Base-by-base conservation (phyloP, 2,888 invertebrate species). In the Trissoscelio sp. region DNA sequence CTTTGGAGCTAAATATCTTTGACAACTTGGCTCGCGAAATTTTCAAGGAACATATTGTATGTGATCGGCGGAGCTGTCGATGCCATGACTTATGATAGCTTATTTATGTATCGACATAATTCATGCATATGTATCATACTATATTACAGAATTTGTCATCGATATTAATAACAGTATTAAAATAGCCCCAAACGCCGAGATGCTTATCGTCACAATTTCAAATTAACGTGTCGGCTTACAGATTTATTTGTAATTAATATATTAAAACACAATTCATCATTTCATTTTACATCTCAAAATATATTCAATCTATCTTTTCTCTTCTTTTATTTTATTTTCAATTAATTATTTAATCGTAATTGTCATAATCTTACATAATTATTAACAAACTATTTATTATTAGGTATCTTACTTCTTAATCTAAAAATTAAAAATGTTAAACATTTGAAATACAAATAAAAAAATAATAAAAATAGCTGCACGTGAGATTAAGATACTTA, bases 31-130 rank as follows among this genome's bases (percentile, higher is more conserved):
- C 75, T 75, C 58, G 75, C 75, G 22, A 75, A 81, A 81, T 75
- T 75, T 66, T 66, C 70, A 66, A 69, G 75, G 24, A 75, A 75
- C 75, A 66, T 66, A 64, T 75, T 81, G 64, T 66, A 62, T 64
- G 37, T 72, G 75, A 75, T 75, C 70, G 64, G 20, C 55, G 46
- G 46, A 66, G 67, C 72, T 72, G 81, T 81, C 74, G 81, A 77
- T 81, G 70, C 64, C 60, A 28, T 81, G 77, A 81, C 69, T 81
- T 81, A 81, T 58, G 75, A 72, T 72, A 57, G 81, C 67, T 81
- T 81, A 81, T 81, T 75, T 77, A 81, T 81, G 72, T 81, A 75
- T 67, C 81, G 81, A 67, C 77, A 81, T 81, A 77, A 81, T 72
- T 81, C 81, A 81, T 73, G 72, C 73, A 62, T 67, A 70, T 62